Evolutionary conservation across 2,888 invertebrate genomes (phyloP), one percentile per base, ranked within the genome.

Genomic region (Rosalia funebris): DNA sequence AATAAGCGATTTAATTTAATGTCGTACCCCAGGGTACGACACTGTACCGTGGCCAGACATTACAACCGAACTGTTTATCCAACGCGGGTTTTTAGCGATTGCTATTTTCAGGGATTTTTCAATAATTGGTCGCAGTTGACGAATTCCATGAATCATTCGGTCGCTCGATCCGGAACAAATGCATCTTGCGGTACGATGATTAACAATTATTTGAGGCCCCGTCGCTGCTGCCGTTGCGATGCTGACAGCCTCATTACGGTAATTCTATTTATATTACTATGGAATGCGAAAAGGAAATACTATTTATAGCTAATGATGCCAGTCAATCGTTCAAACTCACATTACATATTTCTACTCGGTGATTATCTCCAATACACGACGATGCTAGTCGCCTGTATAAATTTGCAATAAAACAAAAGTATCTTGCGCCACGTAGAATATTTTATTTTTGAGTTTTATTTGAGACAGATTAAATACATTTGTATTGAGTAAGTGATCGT

Each of bases 231-330:
- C 36, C 37, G 48, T 37, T 37, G 20, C 20, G 20, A 17, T 37
- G 37, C 48, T 37, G 48, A 50, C 48, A 37, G 19, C 14, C 36
- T 50, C 48, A 50, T 50, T 50, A 37, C 37, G 48, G 37, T 50
- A 37, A 50, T 41, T 54, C 54, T 54, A 44, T 44, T 54, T 54
- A 34, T 54, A 54, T 20, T 45, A 36, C 14, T 32, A 34, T 5
- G 42, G 54, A 54, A 54, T 54, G 54, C 12, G 54, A 17, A 44
- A 32, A 42, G 45, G 54, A 44, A 54, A 54, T 7, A 54, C 54
- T 54, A 54, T 54, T 54, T 54, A 54, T 54, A 54, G 42, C 44
- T 32, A 42, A 45, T 54, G 54, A 44, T 44, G 32, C 34, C 44
- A 54, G 54, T 54, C 44, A 34, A 54, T 54, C 54, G 41, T 42